Conservation (phyloP, 1,140 invertebrate species). For the Zeugodacus cucurbitae region DNA sequence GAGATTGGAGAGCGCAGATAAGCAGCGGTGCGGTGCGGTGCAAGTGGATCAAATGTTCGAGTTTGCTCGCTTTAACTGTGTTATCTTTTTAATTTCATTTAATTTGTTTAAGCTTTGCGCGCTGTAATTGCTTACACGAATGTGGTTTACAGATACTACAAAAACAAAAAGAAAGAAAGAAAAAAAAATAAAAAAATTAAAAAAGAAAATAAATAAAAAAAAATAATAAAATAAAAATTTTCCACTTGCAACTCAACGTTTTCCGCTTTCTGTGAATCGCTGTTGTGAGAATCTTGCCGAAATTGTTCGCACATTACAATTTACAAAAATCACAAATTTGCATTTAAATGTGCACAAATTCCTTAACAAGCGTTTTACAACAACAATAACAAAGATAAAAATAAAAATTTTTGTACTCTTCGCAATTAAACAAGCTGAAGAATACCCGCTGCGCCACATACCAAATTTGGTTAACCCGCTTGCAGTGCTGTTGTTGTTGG, state of each 20-base stretch:
- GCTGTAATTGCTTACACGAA: too few relatives aligned
- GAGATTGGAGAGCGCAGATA: not conserved
- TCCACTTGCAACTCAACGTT: not conserved
- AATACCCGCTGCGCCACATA: constrained; percentile 13
- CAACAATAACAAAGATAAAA: not conserved
- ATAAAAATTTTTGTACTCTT: not conserved
- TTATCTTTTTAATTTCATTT: too few relatives aligned
- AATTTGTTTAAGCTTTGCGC: too few relatives aligned
- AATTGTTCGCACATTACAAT: not conserved
- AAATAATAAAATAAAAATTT: too few relatives aligned
- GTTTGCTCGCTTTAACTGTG: too few relatives aligned
- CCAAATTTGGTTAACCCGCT: not conserved
- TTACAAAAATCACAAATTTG: not conserved
- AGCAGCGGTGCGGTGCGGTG: not conserved
- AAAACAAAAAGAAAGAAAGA: too few relatives aligned
- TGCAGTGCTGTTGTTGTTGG: not conserved
- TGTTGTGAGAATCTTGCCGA: not conserved
- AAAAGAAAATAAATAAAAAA: not conserved
- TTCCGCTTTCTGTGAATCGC: not conserved
- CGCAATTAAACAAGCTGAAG: not conserved
- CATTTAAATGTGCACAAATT: not conserved
- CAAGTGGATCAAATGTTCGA: too few relatives aligned
- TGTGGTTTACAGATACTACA: too few relatives aligned
- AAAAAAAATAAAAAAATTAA: too few relatives aligned
- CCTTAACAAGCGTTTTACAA: not conserved